A percentile compares a stretch with the other conserved stretches of the same genome.
These are phyloP conservation scores for Ligdia adustata DNA, from an alignment of 2,888 invertebrate species.

Conservation along the genomic window DNA sequence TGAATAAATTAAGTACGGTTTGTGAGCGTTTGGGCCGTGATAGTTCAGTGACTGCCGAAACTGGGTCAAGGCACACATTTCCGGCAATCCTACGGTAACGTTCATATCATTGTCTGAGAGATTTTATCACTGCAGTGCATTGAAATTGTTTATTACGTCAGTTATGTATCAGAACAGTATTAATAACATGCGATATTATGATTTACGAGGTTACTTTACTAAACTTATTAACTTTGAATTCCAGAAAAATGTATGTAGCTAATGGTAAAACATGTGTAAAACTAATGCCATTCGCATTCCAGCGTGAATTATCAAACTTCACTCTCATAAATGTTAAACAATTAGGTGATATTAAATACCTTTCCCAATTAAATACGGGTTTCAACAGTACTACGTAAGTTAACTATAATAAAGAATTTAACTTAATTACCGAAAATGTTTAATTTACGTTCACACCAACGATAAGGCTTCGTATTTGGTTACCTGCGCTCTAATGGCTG, in stretches of 20 bases:
- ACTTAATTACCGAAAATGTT: slow-evolving; percentile 11
- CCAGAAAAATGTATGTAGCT: no score
- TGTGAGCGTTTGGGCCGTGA: slow-evolving; percentile 16
- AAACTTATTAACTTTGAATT: no score
- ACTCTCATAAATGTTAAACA: no score
- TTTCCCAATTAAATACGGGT: no score
- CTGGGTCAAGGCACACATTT: slow-evolving; percentile 34
- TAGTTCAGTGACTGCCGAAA: slow-evolving; percentile 27
- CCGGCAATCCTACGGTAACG: slow-evolving; percentile 32
- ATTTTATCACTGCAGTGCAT: slow-evolving; percentile 16
- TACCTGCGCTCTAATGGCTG: background rate
- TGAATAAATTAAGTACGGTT: slow-evolving; percentile 7
- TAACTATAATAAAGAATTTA: slow-evolving; percentile 10
- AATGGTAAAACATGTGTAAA: no score
- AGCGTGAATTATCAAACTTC: no score
- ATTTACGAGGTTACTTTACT: no score
- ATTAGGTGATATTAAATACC: no score
- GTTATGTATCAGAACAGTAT: background rate
- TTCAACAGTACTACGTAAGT: no score
- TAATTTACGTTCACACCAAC: slow-evolving; percentile 5
- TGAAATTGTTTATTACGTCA: slow-evolving; percentile 3
- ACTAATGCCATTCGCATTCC: no score
- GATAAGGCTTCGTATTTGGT: slow-evolving; percentile 13
- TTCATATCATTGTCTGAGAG: slow-evolving; percentile 23
- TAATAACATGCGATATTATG: no score